A percentile compares a stretch with the other conserved stretches of the same genome.
These are phyloP conservation scores for Sminthurinus signatus DNA, from an alignment of 1,140 invertebrate species.

Conservation along the genomic window DNA sequence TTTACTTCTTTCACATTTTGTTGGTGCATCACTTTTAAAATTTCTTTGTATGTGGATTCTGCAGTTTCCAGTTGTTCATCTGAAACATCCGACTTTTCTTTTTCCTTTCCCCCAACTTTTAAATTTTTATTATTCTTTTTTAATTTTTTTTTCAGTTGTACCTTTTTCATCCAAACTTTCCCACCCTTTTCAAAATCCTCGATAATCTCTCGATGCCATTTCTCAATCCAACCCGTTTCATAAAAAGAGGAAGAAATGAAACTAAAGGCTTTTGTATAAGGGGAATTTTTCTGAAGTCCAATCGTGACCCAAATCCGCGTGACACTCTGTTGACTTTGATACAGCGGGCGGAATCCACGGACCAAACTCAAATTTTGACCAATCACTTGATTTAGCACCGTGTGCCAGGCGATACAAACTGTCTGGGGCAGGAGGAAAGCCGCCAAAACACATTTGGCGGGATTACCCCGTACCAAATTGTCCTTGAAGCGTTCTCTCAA, in stretches of 20 bases:
- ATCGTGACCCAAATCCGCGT: slow-evolving; percentile 8
- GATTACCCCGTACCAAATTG: not conserved
- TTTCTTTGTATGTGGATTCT: too few relatives aligned
- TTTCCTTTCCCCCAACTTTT: not conserved
- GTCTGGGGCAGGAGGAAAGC: slow-evolving; percentile 5
- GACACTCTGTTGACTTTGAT: not conserved
- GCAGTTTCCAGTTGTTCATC: not conserved
- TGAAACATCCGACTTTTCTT: not conserved
- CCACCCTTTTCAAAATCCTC: not conserved
- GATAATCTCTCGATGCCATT: slow-evolving; percentile 7
- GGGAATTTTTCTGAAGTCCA: slow-evolving; percentile 21
- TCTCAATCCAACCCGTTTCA: not conserved
- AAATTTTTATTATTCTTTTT: too few relatives aligned
- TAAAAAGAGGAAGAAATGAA: slow-evolving; percentile 4
- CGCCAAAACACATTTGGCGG: slow-evolving; percentile 9
- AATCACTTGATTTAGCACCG: not conserved
- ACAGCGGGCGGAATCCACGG: not conserved
- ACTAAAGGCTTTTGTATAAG: not conserved
- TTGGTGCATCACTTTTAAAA: too few relatives aligned
- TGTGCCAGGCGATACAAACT: slow-evolving; percentile 25
- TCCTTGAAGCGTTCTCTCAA: slow-evolving; percentile 3
- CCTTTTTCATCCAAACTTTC: not conserved
- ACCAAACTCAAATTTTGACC: slow-evolving; percentile 13
- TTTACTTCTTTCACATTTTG: not conserved
- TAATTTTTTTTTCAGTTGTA: not conserved